phyloP scores from a whole-genome alignment of 2,888 invertebrate species.

The Octonoba sinensis region DNA sequence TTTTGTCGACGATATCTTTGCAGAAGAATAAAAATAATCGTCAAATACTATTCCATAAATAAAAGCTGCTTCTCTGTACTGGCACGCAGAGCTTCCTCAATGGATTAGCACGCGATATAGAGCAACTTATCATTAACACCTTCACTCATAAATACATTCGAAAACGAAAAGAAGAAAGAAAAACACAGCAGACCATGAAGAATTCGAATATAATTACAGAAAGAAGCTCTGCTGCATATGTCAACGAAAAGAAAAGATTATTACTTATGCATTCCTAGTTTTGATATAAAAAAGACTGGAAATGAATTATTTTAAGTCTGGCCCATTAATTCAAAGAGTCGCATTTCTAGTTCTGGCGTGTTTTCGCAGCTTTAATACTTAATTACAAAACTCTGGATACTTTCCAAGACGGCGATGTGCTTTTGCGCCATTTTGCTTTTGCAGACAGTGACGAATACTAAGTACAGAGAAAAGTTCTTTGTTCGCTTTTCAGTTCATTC shows the following conservation, averaged over 20 bases:
- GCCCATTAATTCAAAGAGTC: too few species aligned
- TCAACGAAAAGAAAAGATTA: slow-evolving; percentile 42
- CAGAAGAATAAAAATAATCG: too few species aligned
- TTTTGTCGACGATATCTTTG: too few species aligned
- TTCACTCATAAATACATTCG: too few species aligned
- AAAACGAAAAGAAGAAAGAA: too few species aligned
- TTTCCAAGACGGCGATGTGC: slow-evolving; percentile 24
- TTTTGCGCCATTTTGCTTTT: slow-evolving; percentile 7
- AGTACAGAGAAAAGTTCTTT: too few species aligned
- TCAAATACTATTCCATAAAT: too few species aligned
- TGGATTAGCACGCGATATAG: not conserved
- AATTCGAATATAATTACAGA: slow-evolving; percentile 45
- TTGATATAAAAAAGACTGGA: not conserved
- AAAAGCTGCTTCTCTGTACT: not conserved
- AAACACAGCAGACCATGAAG: slow-evolving; percentile 1
- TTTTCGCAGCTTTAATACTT: slow-evolving; percentile 46
- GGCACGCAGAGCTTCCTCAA: not conserved
- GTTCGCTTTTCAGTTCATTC: too few species aligned
- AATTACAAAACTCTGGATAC: slow-evolving; percentile 34
- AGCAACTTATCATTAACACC: not conserved
- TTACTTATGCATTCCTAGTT: slow-evolving; percentile 38
- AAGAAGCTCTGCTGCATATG: slow-evolving; percentile 30
- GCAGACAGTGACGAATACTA: too few species aligned
- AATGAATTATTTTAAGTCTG: too few species aligned
- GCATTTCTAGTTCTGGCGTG: too few species aligned